These are phyloP conservation scores for Potamarius usumacintae DNA, from an alignment of 2,113 vertebrate genomes.

Conservation along the genomic window DNA sequence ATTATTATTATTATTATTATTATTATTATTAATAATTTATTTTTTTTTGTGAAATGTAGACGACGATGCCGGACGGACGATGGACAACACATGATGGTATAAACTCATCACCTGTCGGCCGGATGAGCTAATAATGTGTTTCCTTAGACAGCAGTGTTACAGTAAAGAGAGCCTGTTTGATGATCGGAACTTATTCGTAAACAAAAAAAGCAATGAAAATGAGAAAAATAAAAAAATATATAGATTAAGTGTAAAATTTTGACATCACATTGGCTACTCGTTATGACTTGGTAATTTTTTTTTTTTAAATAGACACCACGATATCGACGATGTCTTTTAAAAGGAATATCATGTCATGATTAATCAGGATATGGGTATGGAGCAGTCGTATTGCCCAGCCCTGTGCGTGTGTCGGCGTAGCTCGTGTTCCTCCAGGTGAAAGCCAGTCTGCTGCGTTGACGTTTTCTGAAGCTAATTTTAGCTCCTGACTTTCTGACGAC, in stretches of 20 bases:
- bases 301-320: not conserved
- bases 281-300: not conserved
- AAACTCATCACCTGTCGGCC: too few relatives aligned
- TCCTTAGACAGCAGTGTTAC: too few relatives aligned
- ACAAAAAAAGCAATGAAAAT: too few relatives aligned
- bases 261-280: not conserved
- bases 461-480: not conserved
- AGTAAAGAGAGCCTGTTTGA: too few relatives aligned
- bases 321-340: not conserved
- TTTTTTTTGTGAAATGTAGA: too few relatives aligned
- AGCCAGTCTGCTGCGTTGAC: not conserved
- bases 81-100: too few relatives aligned
- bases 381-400: not conserved
- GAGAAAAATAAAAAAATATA: too few relatives aligned
- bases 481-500: not conserved
- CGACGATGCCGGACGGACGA: too few relatives aligned
- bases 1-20: too few relatives aligned
- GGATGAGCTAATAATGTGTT: too few relatives aligned
- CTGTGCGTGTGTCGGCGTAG: not conserved
- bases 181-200: too few relatives aligned
- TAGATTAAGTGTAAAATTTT: not conserved
- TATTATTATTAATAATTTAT: too few relatives aligned
- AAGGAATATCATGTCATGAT: not conserved
- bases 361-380: not conserved
- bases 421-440: not conserved